phyloP scores from a whole-genome alignment of 2,888 invertebrate species.

The Nasonovia ribisnigri region DNA sequence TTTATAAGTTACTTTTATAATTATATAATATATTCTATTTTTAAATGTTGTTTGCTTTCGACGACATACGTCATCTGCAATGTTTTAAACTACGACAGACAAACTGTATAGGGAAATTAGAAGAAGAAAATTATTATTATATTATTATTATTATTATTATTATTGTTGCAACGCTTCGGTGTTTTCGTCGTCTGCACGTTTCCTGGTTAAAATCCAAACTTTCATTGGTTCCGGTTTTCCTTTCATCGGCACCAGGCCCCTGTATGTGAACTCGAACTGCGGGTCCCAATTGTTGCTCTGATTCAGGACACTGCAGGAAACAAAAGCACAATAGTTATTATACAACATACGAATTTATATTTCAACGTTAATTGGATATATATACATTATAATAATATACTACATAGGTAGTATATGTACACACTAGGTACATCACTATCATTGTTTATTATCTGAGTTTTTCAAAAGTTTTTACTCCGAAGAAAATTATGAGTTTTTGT shows the following conservation, averaged over 20 bases:
- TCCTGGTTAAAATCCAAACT: conserved; percentile 85
- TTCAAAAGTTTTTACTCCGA: not conserved
- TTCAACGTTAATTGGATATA: not conserved
- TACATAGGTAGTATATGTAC: not conserved
- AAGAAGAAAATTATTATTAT: conserved; percentile 41
- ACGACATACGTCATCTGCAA: not conserved
- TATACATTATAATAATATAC: not conserved
- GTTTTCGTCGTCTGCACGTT: not conserved
- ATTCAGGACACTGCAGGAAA: conserved; percentile 80
- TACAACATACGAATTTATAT: not conserved
- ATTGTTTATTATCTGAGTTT: not conserved
- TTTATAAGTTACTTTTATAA: not conserved
- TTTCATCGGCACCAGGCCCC: conserved; percentile 92
- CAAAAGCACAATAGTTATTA: conserved; percentile 60
- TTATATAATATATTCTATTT: conserved; percentile 17
- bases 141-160: not conserved
- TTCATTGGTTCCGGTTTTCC: conserved; percentile 95
- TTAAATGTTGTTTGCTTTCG: not conserved
- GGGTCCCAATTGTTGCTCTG: conserved; percentile 86
- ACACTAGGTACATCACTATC: not conserved
- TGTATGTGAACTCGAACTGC: conserved; percentile 85
- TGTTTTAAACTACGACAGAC: conserved; percentile 7
- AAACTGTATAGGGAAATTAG: conserved; percentile 23
- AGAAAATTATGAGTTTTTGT: conserved; percentile 2
- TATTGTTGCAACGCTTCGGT: not conserved